These are phyloP conservation scores for Chydorus sphaericus DNA, from an alignment of 2,888 invertebrate genomes.

Conservation along the genomic window DNA sequence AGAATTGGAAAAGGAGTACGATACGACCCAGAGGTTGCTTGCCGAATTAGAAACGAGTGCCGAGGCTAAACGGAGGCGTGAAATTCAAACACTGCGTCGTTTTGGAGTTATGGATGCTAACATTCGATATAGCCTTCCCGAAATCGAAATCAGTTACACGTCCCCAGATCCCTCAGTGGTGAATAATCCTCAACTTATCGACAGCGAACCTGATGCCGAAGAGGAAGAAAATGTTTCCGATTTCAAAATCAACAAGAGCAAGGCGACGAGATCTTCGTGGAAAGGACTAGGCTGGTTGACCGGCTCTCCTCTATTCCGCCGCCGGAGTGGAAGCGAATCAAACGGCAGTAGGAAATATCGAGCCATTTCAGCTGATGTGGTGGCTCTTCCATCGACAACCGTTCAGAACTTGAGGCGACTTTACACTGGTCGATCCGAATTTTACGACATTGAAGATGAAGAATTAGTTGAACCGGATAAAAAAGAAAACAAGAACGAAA, in stretches of 20 bases:
- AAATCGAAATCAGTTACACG: background rate
- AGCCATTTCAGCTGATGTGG: slow-evolving; percentile 6
- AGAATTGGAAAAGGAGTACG: background rate
- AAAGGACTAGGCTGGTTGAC: background rate
- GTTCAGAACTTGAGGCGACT: slow-evolving; percentile 1
- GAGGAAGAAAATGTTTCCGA: background rate
- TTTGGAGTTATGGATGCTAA: background rate
- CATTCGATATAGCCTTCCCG: background rate
- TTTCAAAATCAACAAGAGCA: background rate
- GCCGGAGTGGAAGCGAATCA: slow-evolving; percentile 1
- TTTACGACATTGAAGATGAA: background rate
- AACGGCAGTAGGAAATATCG: slow-evolving; percentile 1
- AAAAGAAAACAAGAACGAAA: background rate
- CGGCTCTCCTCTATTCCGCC: background rate
- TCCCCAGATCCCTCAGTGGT: background rate
- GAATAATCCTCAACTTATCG: background rate
- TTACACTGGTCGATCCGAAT: slow-evolving; percentile 4
- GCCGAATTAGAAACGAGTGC: background rate
- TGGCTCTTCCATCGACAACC: background rate
- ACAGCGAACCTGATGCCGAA: background rate
- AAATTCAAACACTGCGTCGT: slow-evolving; percentile 4
- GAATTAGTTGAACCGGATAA: background rate
- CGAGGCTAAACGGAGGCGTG: background rate
- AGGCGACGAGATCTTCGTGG: background rate
- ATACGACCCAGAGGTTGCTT: background rate